These are phyloP conservation scores for Tolmerus cingulatus DNA, from an alignment of 2,888 invertebrate species.

Conservation along the genomic window DNA sequence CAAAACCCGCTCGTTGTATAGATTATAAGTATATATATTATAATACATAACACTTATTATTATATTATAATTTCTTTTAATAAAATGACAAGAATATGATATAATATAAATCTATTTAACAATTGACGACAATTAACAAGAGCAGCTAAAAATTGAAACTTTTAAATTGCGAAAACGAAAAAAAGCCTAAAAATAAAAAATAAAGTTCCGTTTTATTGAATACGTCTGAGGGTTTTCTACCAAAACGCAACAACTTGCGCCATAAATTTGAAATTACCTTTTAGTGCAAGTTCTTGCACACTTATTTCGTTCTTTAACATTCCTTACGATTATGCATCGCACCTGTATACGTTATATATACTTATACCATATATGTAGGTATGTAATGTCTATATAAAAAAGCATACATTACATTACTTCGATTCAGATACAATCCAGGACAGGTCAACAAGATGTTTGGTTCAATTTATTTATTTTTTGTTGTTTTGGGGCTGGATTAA, in stretches of 20 bases:
- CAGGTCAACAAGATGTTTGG: not conserved
- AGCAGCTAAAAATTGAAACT: not conserved
- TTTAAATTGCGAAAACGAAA: not conserved
- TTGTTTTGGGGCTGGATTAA: not conserved
- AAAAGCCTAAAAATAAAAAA: not conserved
- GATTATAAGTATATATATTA: too few relatives aligned
- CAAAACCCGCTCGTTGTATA: too few relatives aligned
- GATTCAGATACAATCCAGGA: not conserved
- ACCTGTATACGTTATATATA: too few relatives aligned
- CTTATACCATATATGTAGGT: too few relatives aligned
- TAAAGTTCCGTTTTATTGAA: not conserved
- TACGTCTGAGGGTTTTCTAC: not conserved
- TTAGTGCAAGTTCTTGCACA: not conserved
- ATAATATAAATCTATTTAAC: too few relatives aligned
- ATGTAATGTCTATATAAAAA: not conserved
- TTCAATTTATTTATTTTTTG: too few relatives aligned
- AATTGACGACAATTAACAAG: not conserved
- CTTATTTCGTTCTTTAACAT: not conserved
- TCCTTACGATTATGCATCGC: not conserved
- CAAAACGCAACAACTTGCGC: not conserved
- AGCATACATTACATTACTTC: not conserved
- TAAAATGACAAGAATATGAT: too few relatives aligned
- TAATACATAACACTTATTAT: too few relatives aligned
- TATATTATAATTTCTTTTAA: too few relatives aligned
- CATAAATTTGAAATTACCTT: slow-evolving; percentile 7